Evolutionary conservation across 2,888 invertebrate genomes (phyloP).

Genomic region (Eristalis tenax): DNA sequence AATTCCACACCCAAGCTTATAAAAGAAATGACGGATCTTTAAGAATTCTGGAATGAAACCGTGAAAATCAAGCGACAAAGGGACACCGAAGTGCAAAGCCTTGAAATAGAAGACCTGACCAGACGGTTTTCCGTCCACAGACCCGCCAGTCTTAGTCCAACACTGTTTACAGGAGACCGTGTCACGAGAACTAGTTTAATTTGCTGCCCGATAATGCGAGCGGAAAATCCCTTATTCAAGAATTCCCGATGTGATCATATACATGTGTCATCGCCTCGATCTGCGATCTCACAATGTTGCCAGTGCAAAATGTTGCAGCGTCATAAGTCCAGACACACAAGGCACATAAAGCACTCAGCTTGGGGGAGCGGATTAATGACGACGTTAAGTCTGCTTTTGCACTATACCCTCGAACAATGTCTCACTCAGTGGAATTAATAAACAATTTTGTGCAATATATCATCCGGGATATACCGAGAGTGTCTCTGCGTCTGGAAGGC

Average conservation of each 20-base stretch:
- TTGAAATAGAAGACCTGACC: no score
- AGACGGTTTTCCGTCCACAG: no score
- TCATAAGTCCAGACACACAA: conserved; percentile 20
- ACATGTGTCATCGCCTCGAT: not conserved
- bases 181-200: no score
- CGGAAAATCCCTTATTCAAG: no score
- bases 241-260: not conserved
- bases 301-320: conserved; percentile 14
- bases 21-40: no score
- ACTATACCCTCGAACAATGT: conserved; percentile 61
- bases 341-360: conserved; percentile 1
- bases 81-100: no score
- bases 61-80: no score
- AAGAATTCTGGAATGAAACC: no score
- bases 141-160: no score
- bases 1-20: no score
- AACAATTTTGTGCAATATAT: conserved; percentile 65
- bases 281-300: not conserved
- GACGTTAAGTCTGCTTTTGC: conserved; percentile 64
- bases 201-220: no score
- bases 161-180: no score
- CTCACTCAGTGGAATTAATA: conserved; percentile 70
- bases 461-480: conserved; percentile 50
- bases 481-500: not conserved
- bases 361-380: conserved; percentile 57